Evolutionary conservation across 1,140 invertebrate genomes (phyloP).

Genomic region (Saccostrea cuccullata): DNA sequence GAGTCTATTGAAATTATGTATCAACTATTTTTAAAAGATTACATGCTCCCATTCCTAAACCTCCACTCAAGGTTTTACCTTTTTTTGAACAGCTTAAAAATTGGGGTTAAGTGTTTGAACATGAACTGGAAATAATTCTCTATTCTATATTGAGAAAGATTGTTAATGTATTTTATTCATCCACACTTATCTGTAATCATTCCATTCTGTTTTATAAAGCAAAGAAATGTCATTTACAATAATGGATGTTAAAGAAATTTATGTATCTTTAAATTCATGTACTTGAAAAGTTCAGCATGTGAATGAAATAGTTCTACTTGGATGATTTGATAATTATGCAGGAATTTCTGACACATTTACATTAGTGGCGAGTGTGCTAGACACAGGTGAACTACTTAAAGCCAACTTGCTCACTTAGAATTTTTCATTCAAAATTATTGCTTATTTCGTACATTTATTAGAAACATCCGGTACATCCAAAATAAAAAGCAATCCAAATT

Average conservation of each 20-base stretch:
- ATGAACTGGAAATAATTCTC: neutral
- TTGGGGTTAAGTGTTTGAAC: neutral
- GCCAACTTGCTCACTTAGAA: neutral
- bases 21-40: neutral
- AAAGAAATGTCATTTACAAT: neutral
- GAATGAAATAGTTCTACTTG: slow-evolving; percentile 7
- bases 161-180: neutral
- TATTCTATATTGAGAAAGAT: neutral
- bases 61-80: neutral
- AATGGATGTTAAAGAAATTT: neutral
- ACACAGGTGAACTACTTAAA: neutral
- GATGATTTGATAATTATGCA: slow-evolving; percentile 21
- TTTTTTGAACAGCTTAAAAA: neutral
- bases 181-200: neutral
- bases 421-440: neutral
- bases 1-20: neutral
- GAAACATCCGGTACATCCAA: neutral
- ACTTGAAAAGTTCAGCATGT: neutral
- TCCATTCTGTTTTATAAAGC: neutral
- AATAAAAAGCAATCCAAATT: neutral
- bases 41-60: neutral
- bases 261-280: neutral
- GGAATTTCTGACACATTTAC: slow-evolving; percentile 15
- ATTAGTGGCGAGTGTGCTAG: neutral
- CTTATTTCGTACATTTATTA: neutral